phyloP scores from a whole-genome alignment of 30 jellyfish, hydroid and myxozoan species.

The Aurelia sp. region DNA sequence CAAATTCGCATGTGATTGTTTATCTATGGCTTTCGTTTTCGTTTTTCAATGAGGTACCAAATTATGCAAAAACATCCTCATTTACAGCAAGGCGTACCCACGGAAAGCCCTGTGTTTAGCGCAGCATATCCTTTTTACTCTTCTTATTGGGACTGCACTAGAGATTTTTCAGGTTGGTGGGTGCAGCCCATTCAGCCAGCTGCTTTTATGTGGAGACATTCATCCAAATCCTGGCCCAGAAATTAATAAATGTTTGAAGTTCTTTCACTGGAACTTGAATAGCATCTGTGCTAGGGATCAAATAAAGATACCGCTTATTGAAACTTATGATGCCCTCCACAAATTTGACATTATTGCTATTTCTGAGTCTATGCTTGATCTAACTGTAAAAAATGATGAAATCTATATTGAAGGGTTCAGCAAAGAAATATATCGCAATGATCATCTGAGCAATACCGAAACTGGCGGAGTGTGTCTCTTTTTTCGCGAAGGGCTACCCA shows the following conservation, averaged over 20 bases:
- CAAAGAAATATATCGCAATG: slow-evolving; percentile 60
- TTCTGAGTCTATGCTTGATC: no score
- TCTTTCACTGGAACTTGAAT: no score
- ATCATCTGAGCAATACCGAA: slow-evolving; percentile 52
- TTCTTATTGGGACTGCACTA: slow-evolving; percentile 29
- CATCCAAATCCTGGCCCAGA: no score
- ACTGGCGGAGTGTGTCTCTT: slow-evolving; percentile 60
- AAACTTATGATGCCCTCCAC: no score
- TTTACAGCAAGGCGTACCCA: slow-evolving; percentile 46
- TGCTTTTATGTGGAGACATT: no score
- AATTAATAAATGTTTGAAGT: no score
- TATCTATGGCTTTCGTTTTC: slow-evolving; percentile 24
- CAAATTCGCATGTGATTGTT: background rate
- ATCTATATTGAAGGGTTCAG: background rate
- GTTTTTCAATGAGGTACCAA: slow-evolving; percentile 34
- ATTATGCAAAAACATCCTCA: slow-evolving; percentile 36
- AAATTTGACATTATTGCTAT: no score
- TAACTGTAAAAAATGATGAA: slow-evolving; percentile 4
- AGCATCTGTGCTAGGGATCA: background rate
- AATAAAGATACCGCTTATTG: no score
- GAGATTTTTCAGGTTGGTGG: slow-evolving; percentile 19
- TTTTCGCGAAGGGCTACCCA: slow-evolving; percentile 60
- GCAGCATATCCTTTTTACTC: slow-evolving; percentile 46
- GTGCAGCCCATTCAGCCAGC: no score
- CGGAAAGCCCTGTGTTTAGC: slow-evolving; percentile 32